These are phyloP conservation scores for Lepidurus arcticus DNA, from an alignment of 1,140 invertebrate species.

Conservation along the genomic window DNA sequence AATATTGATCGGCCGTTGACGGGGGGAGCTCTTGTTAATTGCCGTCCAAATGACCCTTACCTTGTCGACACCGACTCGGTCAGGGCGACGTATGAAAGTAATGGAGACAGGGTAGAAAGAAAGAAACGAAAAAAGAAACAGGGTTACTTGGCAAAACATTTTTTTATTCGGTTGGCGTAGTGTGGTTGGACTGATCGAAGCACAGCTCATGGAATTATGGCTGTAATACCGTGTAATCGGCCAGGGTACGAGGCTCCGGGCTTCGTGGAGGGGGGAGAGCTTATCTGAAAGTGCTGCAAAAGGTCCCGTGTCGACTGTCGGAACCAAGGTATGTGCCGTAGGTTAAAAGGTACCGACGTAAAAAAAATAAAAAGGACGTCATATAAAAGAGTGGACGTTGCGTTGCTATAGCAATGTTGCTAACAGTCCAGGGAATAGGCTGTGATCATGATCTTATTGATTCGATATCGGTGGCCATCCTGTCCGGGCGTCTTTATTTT, in stretches of 20 bases:
- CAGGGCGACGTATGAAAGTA: not conserved
- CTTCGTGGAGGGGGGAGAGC: not conserved
- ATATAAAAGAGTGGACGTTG: slow-evolving; percentile 6
- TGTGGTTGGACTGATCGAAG: not conserved
- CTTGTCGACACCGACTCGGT: not conserved
- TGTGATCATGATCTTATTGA: slow-evolving; percentile 13
- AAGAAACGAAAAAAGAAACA: not conserved
- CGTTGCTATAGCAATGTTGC: slow-evolving; percentile 15
- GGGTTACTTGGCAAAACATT: not conserved
- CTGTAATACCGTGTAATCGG: slow-evolving; percentile 9
- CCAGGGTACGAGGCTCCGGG: not conserved
- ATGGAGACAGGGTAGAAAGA: not conserved
- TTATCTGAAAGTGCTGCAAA: not conserved
- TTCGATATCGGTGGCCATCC: slow-evolving; percentile 9
- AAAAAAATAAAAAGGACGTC: not conserved
- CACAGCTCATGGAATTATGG: not conserved
- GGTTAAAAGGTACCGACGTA: not conserved
- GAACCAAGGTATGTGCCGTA: not conserved
- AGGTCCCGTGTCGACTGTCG: not conserved
- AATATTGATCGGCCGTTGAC: not conserved
- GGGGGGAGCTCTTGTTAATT: not conserved
- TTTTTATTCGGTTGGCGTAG: not conserved
- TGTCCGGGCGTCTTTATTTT: not conserved
- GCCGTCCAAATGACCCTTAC: not conserved
- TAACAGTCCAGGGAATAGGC: slow-evolving; percentile 4